Conservation (phyloP, 1,140 invertebrate species). For the Drosophila kepulauana region DNA sequence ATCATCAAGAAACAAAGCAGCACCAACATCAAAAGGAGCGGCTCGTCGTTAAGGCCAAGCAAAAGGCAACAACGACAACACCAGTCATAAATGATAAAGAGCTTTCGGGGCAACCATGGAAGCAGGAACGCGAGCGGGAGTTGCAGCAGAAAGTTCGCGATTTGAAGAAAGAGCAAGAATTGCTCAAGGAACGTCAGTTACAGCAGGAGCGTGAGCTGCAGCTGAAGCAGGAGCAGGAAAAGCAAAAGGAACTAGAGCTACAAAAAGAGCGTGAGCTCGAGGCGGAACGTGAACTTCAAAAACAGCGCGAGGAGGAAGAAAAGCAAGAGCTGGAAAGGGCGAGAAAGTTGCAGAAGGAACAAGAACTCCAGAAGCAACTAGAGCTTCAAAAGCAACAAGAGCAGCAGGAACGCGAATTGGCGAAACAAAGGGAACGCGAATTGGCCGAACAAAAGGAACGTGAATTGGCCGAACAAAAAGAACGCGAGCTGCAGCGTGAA, state of each 20-base stretch:
- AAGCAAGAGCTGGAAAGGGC: neutral
- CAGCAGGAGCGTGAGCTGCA: neutral
- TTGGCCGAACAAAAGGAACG: neutral
- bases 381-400: neutral
- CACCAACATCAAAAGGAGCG: neutral
- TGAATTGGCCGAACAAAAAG: neutral
- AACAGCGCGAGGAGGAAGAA: neutral
- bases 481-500: neutral
- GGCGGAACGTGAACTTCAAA: neutral
- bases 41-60: neutral
- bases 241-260: neutral
- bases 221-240: neutral
- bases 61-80: neutral
- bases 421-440: neutral
- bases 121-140: neutral
- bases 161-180: neutral
- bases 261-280: neutral
- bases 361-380: neutral
- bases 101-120: neutral
- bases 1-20: conserved; percentile 5
- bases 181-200: neutral
- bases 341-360: neutral
- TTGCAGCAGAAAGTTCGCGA: neutral
- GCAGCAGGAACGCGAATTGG: neutral
- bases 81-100: neutral